phyloP scores from a whole-genome alignment of 1,140 invertebrate genomes.

The Nomia melanderi region DNA sequence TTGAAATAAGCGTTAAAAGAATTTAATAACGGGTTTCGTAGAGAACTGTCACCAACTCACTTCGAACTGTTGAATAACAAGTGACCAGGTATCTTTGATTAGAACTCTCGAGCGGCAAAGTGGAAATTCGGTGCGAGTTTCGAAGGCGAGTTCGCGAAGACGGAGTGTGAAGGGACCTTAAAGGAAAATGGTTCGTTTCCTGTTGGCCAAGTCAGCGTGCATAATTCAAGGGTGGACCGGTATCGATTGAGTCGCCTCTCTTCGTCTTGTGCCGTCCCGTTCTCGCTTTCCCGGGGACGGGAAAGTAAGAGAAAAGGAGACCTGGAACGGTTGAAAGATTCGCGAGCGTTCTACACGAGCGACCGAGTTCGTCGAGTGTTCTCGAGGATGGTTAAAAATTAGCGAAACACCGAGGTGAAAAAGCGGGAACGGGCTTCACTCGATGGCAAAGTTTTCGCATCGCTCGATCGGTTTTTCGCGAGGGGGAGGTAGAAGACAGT shows the following conservation, averaged over 20 bases:
- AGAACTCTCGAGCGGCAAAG: too few relatives aligned
- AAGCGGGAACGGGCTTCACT: background rate
- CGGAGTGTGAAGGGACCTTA: slow-evolving; percentile 19
- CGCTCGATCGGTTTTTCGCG: background rate
- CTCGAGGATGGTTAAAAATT: background rate
- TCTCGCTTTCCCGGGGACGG: slow-evolving; percentile 2
- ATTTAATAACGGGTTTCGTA: too few relatives aligned
- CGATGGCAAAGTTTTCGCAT: too few relatives aligned
- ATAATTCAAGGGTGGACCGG: slow-evolving; percentile 59
- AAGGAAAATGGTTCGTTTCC: slow-evolving; percentile 54
- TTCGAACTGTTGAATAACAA: too few relatives aligned
- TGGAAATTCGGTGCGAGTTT: background rate
- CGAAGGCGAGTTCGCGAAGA: background rate
- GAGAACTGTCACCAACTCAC: too few relatives aligned
- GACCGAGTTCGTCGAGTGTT: slow-evolving; percentile 1
- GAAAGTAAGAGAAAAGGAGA: background rate
- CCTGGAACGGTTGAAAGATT: slow-evolving; percentile 31
- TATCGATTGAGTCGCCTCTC: slow-evolving; percentile 55
- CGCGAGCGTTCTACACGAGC: slow-evolving; percentile 15
- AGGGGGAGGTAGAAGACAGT: background rate
- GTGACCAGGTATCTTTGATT: too few relatives aligned
- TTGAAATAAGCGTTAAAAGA: too few relatives aligned
- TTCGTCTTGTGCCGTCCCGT: slow-evolving; percentile 9
- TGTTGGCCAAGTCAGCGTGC: slow-evolving; percentile 49
- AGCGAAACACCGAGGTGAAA: slow-evolving; percentile 10